phyloP scores from a whole-genome alignment of 2,797 vertebrate genomes.

The Hipposideros larvatus region DNA sequence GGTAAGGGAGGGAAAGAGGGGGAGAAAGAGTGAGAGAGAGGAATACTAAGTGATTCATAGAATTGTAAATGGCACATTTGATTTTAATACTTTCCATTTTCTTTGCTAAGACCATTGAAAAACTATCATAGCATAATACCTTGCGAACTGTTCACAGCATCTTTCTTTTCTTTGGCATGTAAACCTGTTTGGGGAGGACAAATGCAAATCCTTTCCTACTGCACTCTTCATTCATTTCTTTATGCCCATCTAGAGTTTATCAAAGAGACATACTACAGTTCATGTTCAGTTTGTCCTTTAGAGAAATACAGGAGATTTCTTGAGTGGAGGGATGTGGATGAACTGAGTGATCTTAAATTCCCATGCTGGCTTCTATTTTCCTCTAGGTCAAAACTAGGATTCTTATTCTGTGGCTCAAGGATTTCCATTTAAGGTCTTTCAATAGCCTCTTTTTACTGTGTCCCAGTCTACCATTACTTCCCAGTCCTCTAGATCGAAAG shows the following conservation, averaged over 20 bases:
- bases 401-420: background rate
- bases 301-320: background rate
- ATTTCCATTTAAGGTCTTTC: background rate
- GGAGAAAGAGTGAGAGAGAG: background rate
- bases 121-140: background rate
- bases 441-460: background rate
- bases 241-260: background rate
- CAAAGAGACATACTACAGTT: background rate
- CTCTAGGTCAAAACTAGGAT: background rate
- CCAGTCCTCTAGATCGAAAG: background rate
- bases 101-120: background rate
- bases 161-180: constrained; percentile 22
- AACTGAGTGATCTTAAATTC: background rate
- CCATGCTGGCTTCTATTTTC: background rate
- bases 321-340: background rate
- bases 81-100: background rate
- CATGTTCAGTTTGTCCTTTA: background rate
- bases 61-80: background rate
- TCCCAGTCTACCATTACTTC: background rate
- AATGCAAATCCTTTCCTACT: background rate
- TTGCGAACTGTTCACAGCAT: background rate
- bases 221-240: constrained; percentile 14
- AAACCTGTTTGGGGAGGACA: background rate
- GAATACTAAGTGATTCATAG: background rate
- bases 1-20: background rate